Conservation (phyloP, 1,140 invertebrate genomes). For the Drosophila bipectinata region DNA sequence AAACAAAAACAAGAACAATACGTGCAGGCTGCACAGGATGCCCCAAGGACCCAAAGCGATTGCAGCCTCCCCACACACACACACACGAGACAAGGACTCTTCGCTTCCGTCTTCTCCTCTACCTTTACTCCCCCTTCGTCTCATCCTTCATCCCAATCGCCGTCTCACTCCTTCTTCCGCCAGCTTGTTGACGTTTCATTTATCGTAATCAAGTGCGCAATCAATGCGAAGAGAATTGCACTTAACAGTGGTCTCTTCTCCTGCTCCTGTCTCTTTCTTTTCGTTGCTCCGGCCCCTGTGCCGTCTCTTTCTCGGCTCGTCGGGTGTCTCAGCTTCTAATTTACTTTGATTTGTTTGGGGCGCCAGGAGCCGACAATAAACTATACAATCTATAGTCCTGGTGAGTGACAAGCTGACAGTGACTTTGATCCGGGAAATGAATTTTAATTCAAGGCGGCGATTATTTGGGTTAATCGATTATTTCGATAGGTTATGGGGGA, state of each 20-base stretch:
- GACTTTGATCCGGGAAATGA: conserved; percentile 23
- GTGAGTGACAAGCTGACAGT: conserved; percentile 13
- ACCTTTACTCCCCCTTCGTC: background rate
- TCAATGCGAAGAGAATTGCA: conserved; percentile 79
- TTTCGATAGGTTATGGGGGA: background rate
- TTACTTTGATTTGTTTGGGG: conserved; percentile 68
- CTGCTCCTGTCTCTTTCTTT: background rate
- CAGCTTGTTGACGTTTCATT: conserved; percentile 79
- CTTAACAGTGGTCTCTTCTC: conserved; percentile 43
- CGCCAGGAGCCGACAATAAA: conserved; percentile 2
- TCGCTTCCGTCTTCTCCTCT: background rate
- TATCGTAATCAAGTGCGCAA: conserved; percentile 82
- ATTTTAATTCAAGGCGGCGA: background rate
- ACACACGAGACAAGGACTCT: conserved; percentile 16
- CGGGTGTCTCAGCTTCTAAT: conserved; percentile 57
- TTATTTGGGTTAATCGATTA: background rate
- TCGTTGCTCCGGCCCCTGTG: background rate
- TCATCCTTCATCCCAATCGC: background rate
- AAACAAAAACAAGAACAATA: conserved; percentile 50
- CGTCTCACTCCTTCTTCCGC: conserved; percentile 8
- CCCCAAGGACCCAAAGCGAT: conserved; percentile 42
- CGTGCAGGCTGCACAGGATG: conserved; percentile 51
- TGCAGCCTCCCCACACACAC: conserved; percentile 1
- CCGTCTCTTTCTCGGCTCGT: conserved; percentile 7
- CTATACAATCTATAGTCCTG: background rate